Evolutionary conservation across 2,888 invertebrate species (phyloP), one percentile per base, ranked within the genome.

Genomic region (Uloborus plumipes): DNA sequence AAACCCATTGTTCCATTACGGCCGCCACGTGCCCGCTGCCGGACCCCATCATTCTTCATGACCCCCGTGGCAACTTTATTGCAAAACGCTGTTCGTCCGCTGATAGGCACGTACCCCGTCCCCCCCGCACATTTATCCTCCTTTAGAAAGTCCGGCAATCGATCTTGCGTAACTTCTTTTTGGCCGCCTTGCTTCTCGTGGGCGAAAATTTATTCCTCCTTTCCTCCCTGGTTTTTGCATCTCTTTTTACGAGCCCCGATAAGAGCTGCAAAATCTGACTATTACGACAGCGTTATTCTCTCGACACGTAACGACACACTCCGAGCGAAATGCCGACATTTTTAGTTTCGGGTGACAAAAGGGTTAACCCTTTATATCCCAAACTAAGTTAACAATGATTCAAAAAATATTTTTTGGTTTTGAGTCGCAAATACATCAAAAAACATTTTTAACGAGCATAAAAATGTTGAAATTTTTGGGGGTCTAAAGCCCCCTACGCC

Each of bases 1-100:
- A 80, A 80, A 80, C 80, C 80, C 80, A 80, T 80, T 80, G 80
- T 80, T 80, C 80, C 80, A 80, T 80, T 80, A 80, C 80, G 67
- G 80, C 80, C 67, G 59, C 73, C 80, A 74, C 80, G 80, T 80
- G 80, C 80, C 74, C 73, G 73, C 69, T 69, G 73, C 74, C 67
- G 73, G 73, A 73, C 80, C 69, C 74, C 80, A 80, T 80, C 80
- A 80, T 80, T 80, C 80, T 80, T 80, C 80, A 80, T 80, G 80
- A 80, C 80, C 80, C 80, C 74, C 61, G 74, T 80, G 80, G 80
- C 80, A 80, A 80, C 80, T 80, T 80, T 80, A 80, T 80, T 80
- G 80, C 80, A 80, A 80, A 80, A 80, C 80, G 80, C 80, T 80
- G 80, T 80, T 80, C 80, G 73, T 61, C 74, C 69, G 64, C 80